Conservation (phyloP, 2,888 invertebrate genomes). For the Meghimatium bilineatum region DNA sequence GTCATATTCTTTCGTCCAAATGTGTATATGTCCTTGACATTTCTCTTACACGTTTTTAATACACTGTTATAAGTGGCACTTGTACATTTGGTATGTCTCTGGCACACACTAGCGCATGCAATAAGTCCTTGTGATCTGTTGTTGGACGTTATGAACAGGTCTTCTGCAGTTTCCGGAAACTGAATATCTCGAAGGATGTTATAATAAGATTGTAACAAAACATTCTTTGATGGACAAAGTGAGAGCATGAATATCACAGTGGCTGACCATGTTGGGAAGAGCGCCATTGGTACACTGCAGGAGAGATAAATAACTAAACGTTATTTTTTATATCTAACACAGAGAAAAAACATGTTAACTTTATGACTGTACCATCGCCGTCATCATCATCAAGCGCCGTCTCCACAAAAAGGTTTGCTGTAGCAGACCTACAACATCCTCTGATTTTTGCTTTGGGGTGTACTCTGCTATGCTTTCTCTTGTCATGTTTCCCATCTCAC, state of each 20-base stretch:
- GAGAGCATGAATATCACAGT: neutral
- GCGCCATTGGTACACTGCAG: neutral
- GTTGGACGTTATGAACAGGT: neutral
- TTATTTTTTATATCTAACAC: too few species aligned
- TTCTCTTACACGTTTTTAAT: neutral
- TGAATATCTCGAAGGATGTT: neutral
- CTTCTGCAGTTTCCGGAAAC: neutral
- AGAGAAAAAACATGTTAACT: too few species aligned
- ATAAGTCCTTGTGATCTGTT: neutral
- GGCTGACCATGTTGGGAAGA: neutral
- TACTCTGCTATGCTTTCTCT: too few species aligned
- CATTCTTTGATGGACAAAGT: neutral
- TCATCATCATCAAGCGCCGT: too few species aligned
- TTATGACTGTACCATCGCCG: too few species aligned
- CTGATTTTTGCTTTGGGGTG: too few species aligned
- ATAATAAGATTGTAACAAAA: neutral
- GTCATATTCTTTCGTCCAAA: constrained; percentile 8
- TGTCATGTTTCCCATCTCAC: too few species aligned
- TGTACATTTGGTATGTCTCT: neutral
- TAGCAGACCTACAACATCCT: too few species aligned
- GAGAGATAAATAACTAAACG: neutral
- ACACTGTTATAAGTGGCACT: neutral
- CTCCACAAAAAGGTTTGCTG: too few species aligned
- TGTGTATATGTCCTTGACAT: neutral
- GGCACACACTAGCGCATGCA: neutral